Evolutionary conservation across 35 echinoderm and acorn worm genomes (phyloP).

Genomic region (Chiridota heheva): DNA sequence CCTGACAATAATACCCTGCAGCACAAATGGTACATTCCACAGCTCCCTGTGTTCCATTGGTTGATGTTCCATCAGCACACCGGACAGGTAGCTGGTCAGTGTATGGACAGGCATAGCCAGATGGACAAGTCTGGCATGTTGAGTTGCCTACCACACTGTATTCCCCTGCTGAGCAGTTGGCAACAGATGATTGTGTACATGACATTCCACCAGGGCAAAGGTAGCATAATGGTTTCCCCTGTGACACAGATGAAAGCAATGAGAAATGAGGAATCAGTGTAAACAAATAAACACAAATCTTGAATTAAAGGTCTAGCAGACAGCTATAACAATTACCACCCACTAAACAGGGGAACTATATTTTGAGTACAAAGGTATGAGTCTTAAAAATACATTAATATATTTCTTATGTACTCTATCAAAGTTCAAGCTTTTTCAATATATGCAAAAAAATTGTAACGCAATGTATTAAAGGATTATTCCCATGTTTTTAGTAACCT

Average conservation of each 20-base stretch:
- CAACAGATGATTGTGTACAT: conserved; percentile 40
- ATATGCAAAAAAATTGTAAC: too few relatives aligned
- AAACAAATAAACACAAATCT: too few relatives aligned
- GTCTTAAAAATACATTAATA: too few relatives aligned
- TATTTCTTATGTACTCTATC: too few relatives aligned
- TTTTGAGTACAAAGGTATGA: too few relatives aligned
- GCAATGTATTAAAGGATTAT: too few relatives aligned
- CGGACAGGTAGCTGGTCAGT: conserved; percentile 56
- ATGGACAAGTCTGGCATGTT: conserved; percentile 61
- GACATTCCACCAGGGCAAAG: conserved; percentile 72
- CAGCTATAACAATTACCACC: too few relatives aligned
- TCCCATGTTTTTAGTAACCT: too few relatives aligned
- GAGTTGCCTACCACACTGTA: conserved; percentile 70
- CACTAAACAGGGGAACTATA: too few relatives aligned
- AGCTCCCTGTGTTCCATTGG: conserved; percentile 52
- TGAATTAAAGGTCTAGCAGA: too few relatives aligned
- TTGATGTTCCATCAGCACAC: conserved; percentile 70
- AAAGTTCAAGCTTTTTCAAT: too few relatives aligned
- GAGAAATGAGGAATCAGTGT: too few relatives aligned
- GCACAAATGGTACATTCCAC: conserved; percentile 61
- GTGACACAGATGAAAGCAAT: background rate
- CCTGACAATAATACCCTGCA: conserved; percentile 74
- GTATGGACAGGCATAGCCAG: conserved; percentile 71
- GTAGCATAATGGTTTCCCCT: conserved; percentile 72
- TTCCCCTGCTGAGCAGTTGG: conserved; percentile 47